Conservation (phyloP, 2,113 vertebrate species). For the Xenopus laevis region DNA sequence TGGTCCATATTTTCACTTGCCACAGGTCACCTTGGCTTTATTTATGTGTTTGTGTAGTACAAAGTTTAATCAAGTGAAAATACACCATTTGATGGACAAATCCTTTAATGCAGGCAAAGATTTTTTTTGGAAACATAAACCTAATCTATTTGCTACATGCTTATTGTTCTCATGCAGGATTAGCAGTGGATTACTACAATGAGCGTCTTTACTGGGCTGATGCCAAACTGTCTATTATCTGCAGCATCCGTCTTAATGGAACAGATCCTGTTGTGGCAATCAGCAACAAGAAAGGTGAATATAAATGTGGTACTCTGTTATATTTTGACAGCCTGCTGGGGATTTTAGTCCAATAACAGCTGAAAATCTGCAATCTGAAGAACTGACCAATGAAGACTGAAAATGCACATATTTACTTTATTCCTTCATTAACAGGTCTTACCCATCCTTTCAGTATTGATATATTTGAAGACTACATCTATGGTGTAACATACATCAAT, state of each 20-base stretch:
- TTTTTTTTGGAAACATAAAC: no score
- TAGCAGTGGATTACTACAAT: constrained; percentile 93
- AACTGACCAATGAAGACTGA: no score
- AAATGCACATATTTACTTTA: not conserved
- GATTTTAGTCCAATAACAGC: no score
- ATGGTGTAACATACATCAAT: constrained; percentile 91
- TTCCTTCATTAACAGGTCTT: constrained; percentile 67
- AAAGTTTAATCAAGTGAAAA: no score
- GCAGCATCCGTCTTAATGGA: constrained; percentile 90
- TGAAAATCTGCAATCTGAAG: no score
- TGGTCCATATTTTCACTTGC: no score
- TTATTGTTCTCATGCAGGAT: constrained; percentile 63
- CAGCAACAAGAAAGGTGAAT: constrained; percentile 82
- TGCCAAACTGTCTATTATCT: constrained; percentile 88
- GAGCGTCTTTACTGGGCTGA: constrained; percentile 95
- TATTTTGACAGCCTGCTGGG: not conserved
- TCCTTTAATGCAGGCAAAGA: no score
- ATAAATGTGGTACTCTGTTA: not conserved
- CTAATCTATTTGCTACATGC: not conserved
- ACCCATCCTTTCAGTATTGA: constrained; percentile 96
- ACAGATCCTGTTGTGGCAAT: constrained; percentile 85
- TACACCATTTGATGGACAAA: no score
- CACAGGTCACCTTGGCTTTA: no score
- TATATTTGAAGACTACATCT: constrained; percentile 96
- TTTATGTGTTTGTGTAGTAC: no score